Conservation (phyloP, 37 sponge, comb jelly and placozoan species). For the Lycopodina hypogea region DNA sequence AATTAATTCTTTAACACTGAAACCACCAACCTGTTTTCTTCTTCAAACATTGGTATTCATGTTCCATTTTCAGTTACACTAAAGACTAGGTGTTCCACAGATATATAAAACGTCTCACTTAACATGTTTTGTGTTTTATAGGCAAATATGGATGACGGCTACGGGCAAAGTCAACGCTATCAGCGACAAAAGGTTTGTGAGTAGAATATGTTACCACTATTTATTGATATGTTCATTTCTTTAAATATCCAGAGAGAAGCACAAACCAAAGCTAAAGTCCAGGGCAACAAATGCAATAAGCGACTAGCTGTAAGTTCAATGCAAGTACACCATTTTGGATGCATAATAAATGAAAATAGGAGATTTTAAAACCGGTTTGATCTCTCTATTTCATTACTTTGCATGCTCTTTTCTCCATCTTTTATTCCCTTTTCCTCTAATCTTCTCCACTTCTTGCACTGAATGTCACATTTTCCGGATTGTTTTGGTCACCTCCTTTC, state of each 20-base stretch:
- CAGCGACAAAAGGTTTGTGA: constrained; percentile 55
- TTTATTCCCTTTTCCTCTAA: not conserved
- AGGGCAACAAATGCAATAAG: constrained; percentile 64
- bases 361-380: not conserved
- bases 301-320: constrained; percentile 43
- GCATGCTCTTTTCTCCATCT: not conserved
- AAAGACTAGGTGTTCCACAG: too few species aligned
- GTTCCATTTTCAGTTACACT: too few species aligned
- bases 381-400: not conserved
- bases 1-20: too few species aligned
- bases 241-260: constrained; percentile 53
- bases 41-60: too few species aligned
- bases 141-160: constrained; percentile 53
- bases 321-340: not conserved
- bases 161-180: constrained; percentile 30
- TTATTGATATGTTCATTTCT: not conserved
- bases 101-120: too few species aligned
- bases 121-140: constrained; percentile 3
- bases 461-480: too few species aligned
- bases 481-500: not conserved
- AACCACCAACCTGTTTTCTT: too few species aligned
- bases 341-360: not conserved
- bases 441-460: not conserved
- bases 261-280: constrained; percentile 54
- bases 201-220: too few species aligned